Evolutionary conservation across 1,140 invertebrate species (phyloP), one percentile per base, ranked within the genome.

Genomic region (Polypedilum pembai): DNA sequence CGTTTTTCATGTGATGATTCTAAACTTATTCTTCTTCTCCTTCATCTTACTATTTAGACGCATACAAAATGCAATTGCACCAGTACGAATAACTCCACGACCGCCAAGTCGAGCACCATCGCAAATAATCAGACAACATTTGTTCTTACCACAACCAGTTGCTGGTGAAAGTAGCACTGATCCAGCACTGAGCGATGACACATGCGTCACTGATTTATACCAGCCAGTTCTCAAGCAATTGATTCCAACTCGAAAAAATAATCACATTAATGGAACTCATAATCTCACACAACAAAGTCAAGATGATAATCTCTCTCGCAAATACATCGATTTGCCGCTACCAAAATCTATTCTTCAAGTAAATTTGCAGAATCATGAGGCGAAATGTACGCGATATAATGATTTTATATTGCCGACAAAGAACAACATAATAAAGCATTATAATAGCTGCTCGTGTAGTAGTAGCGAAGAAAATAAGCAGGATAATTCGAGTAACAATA

Each of bases 261-360:
- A 69, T 69, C 65, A 69, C 5, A 69, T 69, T 10, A 69, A 8
- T 69, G 65, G 65, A 5, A 69, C 8, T 21, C 17, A 21, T 21
- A n/a, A 8, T 21, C n/a, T 56, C 10, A 17, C 10, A 12, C 45
- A 56, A 15, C 20, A 7, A 66, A 17, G 18, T 66, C 65, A 20
- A 69, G 65, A 7, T 56, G 45, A 56, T 7, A 63, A 79, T 76
- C n/a, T n/a, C n/a, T n/a, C n/a, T 74, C 77, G 81, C 2, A 81
- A 82, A 74, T 82, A 82, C 33, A 82, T 82, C n/a, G 81, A 82
- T 76, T 80, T 82, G 21, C 81, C 81, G 41, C 77, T 82, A 73
- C 81, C 81, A 73, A 82, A 82, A 77, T 82, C 81, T 33, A 79
- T 82, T 74, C 77, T 78, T 0, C 65, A 69, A 69, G 7, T 69